phyloP scores from a whole-genome alignment of 2,113 vertebrate species.

The Paralichthys olivaceus region DNA sequence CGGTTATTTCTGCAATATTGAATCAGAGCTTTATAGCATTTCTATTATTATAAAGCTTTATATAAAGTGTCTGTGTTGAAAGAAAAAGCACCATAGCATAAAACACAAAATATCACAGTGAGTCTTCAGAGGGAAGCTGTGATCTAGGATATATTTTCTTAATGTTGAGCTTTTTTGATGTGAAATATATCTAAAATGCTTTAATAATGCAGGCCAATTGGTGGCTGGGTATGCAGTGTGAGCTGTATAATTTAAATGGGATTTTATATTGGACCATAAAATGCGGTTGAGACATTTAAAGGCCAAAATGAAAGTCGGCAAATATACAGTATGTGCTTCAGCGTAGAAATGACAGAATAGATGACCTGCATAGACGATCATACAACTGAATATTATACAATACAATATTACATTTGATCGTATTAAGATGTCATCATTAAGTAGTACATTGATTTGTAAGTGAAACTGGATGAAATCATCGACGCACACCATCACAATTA shows the following conservation, averaged over 20 bases:
- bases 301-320: background rate
- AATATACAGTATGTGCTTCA: background rate
- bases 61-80: no score
- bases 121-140: background rate
- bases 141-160: background rate
- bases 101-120: no score
- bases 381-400: background rate
- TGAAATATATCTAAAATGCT: background rate
- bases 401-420: background rate
- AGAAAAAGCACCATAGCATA: background rate
- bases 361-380: background rate
- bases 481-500: background rate
- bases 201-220: background rate
- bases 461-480: background rate
- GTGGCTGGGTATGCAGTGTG: background rate
- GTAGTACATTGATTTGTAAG: no score
- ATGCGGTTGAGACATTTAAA: background rate
- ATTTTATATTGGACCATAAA: background rate
- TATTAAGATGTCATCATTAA: background rate
- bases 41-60: no score
- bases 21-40: no score
- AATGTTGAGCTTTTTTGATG: background rate
- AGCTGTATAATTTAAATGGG: background rate
- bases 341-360: background rate
- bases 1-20: no score